Evolutionary conservation across 2,113 vertebrate genomes (phyloP).

Genomic region (Platysteira castanea): DNA sequence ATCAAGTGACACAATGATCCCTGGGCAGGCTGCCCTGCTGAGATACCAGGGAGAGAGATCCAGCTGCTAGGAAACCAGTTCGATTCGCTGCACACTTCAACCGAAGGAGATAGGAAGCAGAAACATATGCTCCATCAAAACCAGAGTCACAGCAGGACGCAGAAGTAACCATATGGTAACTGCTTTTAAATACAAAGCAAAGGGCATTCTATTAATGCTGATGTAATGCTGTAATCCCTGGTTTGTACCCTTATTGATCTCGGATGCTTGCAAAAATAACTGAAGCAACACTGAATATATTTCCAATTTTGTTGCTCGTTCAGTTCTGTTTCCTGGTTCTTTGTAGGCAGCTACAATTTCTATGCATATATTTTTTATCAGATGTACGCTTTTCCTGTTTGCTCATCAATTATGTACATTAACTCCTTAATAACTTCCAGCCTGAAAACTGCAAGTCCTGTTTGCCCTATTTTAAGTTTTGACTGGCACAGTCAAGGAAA

Average conservation of each 20-base stretch:
- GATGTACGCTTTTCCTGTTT: neutral
- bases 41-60: neutral
- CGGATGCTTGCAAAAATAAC: neutral
- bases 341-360: neutral
- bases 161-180: neutral
- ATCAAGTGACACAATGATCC: neutral
- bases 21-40: neutral
- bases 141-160: neutral
- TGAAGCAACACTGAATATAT: neutral
- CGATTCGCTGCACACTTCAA: neutral
- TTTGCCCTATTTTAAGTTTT: neutral
- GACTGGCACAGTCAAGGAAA: neutral
- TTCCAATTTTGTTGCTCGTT: neutral
- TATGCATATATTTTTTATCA: neutral
- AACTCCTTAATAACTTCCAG: neutral
- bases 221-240: neutral
- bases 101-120: neutral
- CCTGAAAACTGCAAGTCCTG: neutral
- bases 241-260: neutral
- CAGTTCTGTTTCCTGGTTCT: neutral
- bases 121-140: conserved; percentile 17
- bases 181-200: neutral
- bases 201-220: neutral
- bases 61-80: conserved; percentile 25
- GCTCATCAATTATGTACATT: neutral